These are phyloP conservation scores for Pitta sordida DNA, from an alignment of 2,113 vertebrate genomes.

Conservation along the genomic window DNA sequence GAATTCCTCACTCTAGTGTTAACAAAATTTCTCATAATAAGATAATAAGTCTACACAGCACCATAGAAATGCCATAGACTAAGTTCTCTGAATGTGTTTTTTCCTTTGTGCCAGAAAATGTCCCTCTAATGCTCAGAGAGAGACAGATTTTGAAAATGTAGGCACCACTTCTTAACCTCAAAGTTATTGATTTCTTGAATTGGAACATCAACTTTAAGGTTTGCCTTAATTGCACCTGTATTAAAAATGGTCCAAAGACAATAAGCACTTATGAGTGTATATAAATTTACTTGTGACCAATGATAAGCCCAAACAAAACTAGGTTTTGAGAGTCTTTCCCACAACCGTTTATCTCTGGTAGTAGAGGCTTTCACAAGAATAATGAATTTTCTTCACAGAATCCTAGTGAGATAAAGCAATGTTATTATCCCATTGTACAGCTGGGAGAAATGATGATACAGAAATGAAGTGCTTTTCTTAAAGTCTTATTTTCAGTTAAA, in stretches of 20 bases:
- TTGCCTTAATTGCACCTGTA: background rate
- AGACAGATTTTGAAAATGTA: background rate
- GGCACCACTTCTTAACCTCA: background rate
- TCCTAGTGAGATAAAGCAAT: constrained; percentile 15
- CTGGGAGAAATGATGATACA: background rate
- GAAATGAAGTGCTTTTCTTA: background rate
- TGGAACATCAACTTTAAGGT: background rate
- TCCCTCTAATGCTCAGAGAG: background rate
- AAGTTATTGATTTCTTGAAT: background rate
- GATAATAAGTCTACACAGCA: background rate
- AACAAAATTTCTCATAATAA: background rate
- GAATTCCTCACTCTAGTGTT: background rate
- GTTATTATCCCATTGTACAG: constrained; percentile 38
- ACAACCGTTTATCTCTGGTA: background rate
- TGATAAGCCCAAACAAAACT: background rate
- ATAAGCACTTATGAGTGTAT: background rate
- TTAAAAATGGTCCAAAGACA: background rate
- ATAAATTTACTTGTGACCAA: background rate
- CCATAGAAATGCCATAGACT: background rate
- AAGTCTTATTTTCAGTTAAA: background rate
- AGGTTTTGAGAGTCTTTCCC: constrained; percentile 13
- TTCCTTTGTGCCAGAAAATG: background rate
- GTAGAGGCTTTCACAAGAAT: constrained; percentile 18
- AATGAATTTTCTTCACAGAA: constrained; percentile 52
- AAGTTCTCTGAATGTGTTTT: background rate